Evolutionary conservation across 1,140 invertebrate species (phyloP).

Genomic region (Camponotus floridanus): DNA sequence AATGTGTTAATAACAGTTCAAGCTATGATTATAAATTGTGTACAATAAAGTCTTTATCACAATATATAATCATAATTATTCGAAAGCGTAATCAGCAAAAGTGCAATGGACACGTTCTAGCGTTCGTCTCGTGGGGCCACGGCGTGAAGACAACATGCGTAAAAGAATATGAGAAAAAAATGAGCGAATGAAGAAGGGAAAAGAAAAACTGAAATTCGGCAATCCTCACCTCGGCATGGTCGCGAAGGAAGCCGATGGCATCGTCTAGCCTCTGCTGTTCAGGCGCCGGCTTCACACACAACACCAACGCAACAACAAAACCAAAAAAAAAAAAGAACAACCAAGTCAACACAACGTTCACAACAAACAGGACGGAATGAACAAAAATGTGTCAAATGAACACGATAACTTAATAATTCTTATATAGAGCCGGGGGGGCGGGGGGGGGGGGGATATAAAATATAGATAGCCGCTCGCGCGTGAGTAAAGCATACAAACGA

Average conservation of each 20-base stretch:
- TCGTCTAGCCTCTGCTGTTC: constrained; percentile 95
- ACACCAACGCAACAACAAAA: constrained; percentile 87
- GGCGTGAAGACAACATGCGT: constrained; percentile 37
- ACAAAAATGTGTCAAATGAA: constrained; percentile 64
- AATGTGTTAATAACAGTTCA: constrained; percentile 38
- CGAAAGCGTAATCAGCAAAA: constrained; percentile 53
- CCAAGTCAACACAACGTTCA: constrained; percentile 86
- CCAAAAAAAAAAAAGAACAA: constrained; percentile 86
- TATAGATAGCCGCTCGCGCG: constrained; percentile 38
- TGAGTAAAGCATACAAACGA: constrained; percentile 33
- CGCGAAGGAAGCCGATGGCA: constrained; percentile 95
- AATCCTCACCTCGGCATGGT: constrained; percentile 92
- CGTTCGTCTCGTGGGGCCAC: not conserved
- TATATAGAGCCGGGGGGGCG: constrained; percentile 11
- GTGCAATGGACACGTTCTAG: constrained; percentile 32
- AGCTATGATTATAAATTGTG: constrained; percentile 55
- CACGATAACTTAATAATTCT: constrained; percentile 68
- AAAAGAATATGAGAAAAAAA: constrained; percentile 23
- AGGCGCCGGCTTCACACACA: constrained; percentile 89
- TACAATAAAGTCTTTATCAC: constrained; percentile 25
- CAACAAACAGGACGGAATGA: constrained; percentile 81
- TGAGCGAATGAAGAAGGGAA: constrained; percentile 32
- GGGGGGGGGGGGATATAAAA: constrained; percentile 57
- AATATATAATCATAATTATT: constrained; percentile 51
- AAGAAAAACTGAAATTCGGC: constrained; percentile 82